Conservation (phyloP, 2,113 vertebrate genomes). For the Micromys minutus region DNA sequence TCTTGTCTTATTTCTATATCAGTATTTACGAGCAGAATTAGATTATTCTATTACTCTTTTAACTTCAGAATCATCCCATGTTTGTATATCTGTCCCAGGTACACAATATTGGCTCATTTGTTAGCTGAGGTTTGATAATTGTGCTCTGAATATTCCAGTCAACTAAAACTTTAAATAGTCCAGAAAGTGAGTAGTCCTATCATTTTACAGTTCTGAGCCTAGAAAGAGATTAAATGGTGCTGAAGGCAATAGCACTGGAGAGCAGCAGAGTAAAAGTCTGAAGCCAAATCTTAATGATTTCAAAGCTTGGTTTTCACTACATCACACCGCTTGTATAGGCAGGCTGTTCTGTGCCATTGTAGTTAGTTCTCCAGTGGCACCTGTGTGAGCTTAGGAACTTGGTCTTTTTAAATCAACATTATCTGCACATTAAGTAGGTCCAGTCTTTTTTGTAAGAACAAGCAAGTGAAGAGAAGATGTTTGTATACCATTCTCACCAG, state of each 20-base stretch:
- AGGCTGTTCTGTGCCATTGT: neutral
- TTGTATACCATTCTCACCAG: neutral
- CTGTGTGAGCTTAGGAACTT: neutral
- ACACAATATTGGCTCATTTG: neutral
- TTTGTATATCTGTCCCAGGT: slow-evolving; percentile 5
- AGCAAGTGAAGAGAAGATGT: neutral
- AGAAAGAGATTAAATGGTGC: neutral
- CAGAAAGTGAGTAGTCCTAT: neutral
- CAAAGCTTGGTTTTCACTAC: neutral
- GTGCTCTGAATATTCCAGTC: neutral
- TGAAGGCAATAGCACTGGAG: neutral
- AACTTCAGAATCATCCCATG: neutral
- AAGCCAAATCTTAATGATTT: neutral
- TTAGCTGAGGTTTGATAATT: neutral
- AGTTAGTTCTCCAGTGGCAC: neutral
- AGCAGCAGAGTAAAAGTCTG: neutral
- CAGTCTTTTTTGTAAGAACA: neutral
- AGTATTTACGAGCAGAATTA: slow-evolving; percentile 13
- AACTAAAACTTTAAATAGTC: neutral
- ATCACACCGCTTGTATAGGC: neutral
- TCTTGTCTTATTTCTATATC: neutral
- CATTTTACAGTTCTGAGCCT: neutral
- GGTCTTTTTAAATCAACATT: neutral
- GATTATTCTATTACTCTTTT: slow-evolving; percentile 5
- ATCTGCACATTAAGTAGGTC: neutral